Evolutionary conservation across 2,113 vertebrate species (phyloP), one percentile per base, ranked within the genome.

Genomic region (Phrynosoma platyrhinos): DNA sequence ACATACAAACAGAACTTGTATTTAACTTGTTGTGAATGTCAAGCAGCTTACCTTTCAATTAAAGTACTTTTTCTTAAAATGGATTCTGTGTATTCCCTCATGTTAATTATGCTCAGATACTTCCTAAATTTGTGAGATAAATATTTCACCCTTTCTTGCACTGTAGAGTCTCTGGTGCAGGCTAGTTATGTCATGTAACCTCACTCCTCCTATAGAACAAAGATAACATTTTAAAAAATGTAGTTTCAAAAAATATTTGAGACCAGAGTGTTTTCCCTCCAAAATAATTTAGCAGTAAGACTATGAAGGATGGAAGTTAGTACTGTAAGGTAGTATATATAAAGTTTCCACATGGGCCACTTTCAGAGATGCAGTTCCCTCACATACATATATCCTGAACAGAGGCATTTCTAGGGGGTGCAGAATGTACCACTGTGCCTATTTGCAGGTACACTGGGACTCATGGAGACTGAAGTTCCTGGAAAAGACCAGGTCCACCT

Each of bases 21-120:
- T 52, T 83, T 32, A 3, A 10, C 75, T 64, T 69, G 7, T 23
- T n/a, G 36, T 14, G 55, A 53, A 47, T 0, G 0, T 68, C 27
- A 72, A 85, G 23, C 71, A 80, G 21, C n/a, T 87, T 82, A 14
- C 55, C 87, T 83, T 64, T 9, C 68, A 36, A 72, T 55, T 42
- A 74, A 79, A 82, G 25, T 64, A 25, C 53, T 76, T 76, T 53
- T 27, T 62, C 32, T 76, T 75, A 76, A 76, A 76, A 76, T 64
- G 36, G 72, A 76, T 62, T 76, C 32, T 76, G 72, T 32, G 62
- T 76, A 64, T 76, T 76, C 23, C 40, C 32, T 42, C 83, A 76
- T 40, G 52, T 42, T 71, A 75, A 27, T 58, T 32, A 72, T 66
- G 20, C 71, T 52, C 42, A 25, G 14, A 40, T 55, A 18, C 32